A percentile compares a stretch with the other conserved stretches of the same genome.
Evolutionary conservation across 2,888 invertebrate genomes (phyloP).

Genomic region (Leuctra nigra): DNA sequence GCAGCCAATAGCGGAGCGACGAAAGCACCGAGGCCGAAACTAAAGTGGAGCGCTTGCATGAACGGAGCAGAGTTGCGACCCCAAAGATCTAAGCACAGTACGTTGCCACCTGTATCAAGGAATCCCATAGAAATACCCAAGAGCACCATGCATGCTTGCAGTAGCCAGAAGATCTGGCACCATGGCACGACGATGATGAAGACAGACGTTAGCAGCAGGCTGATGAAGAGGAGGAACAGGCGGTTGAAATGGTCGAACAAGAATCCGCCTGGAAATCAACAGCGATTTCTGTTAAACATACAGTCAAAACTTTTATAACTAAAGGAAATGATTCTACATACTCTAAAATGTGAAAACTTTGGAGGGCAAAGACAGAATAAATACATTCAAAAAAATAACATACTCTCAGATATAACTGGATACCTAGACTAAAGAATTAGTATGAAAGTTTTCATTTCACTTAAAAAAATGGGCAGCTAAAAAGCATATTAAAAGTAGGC

Average conservation of each 20-base stretch:
- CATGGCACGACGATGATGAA: conserved; percentile 40
- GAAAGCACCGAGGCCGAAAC: conserved; percentile 43
- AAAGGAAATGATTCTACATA: no score
- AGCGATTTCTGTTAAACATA: background rate
- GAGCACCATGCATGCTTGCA: conserved; percentile 37
- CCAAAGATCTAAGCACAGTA: conserved; percentile 38
- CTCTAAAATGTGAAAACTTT: no score
- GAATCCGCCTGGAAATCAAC: conserved; percentile 30
- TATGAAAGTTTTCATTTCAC: no score
- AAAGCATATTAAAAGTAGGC: no score
- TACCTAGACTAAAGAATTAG: no score
- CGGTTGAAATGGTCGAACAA: conserved; percentile 36
- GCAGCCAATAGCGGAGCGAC: conserved; percentile 41
- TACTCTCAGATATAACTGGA: no score
- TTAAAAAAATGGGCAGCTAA: no score
- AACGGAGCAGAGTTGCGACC: conserved; percentile 38
- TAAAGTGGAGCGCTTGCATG: conserved; percentile 43
- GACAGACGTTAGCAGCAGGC: conserved; percentile 38
- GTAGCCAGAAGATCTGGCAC: conserved; percentile 36
- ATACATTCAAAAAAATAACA: no score
- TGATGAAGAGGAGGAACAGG: conserved; percentile 38
- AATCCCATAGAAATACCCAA: conserved; percentile 41
- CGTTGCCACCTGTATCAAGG: conserved; percentile 41
- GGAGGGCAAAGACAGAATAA: no score
- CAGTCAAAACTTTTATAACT: background rate